A percentile compares a stretch with the other conserved stretches of the same genome.
These are phyloP conservation scores for Tetrao urogallus DNA, from an alignment of 2,113 vertebrate genomes.

Conservation along the genomic window DNA sequence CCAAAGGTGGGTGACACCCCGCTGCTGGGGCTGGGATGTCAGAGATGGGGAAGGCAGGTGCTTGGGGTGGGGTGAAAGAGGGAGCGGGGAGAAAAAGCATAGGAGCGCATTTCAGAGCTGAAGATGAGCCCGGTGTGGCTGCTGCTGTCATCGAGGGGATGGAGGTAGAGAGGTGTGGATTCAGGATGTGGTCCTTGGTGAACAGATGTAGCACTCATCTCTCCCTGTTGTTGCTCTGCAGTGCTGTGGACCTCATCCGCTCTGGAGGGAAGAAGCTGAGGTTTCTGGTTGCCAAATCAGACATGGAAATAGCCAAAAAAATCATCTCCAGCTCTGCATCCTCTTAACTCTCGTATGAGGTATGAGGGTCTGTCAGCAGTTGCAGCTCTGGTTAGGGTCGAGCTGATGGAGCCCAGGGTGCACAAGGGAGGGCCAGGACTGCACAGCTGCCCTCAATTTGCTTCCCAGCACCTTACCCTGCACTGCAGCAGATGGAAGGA, in stretches of 20 bases:
- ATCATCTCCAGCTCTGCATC: conserved; percentile 84
- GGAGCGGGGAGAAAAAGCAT: neutral
- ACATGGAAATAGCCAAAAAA: conserved; percentile 89
- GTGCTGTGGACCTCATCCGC: conserved; percentile 94
- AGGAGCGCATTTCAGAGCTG: neutral
- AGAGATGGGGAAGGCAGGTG: neutral
- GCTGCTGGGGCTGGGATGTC: accelerated
- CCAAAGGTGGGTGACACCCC: conserved; percentile 81
- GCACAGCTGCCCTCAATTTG: neutral
- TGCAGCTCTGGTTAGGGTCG: neutral
- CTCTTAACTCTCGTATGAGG: conserved; percentile 43
- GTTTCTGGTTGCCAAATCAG: conserved; percentile 94
- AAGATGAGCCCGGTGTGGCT: neutral
- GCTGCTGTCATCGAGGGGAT: neutral
- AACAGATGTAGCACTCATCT: neutral
- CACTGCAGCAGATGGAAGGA: neutral
- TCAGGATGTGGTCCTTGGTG: neutral
- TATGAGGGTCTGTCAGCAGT: neutral
- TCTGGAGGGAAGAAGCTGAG: conserved; percentile 88
- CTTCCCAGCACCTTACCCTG: neutral
- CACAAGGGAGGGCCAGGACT: neutral
- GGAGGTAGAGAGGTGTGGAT: neutral
- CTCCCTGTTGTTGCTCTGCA: conserved; percentile 55
- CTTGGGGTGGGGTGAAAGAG: neutral
- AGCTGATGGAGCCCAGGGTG: neutral